Base-by-base conservation (phyloP, 2,113 vertebrate genomes). In the Psilopsiagon aymara region DNA sequence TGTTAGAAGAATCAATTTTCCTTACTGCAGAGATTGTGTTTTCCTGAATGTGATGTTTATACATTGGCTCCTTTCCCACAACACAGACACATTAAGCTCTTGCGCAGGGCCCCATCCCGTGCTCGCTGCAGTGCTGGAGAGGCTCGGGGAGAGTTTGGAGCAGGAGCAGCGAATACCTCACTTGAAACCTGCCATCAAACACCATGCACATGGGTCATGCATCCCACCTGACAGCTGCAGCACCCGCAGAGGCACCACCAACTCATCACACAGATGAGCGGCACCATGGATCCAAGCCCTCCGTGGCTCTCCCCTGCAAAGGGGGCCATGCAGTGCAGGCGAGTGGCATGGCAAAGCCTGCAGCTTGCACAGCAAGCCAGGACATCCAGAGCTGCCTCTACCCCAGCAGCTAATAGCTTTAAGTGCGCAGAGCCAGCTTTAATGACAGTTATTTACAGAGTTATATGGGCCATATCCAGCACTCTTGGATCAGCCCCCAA, bases 1-100 rank as follows among this genome's bases (percentile, higher is more conserved):
- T 28, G 39, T 81, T 86, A 28, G 77, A 49, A 90, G 93, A 92
- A 94, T 92, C 95, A 69, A 35, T 95, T 96, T 93, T 67, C 93
- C 91, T 55, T 41, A 4, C 52, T 66, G 94, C 88, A 31, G 95
- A 66, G 29, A 44, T 35, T 41, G 88, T 93, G 92, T 92, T 94
- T 87, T 87, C 75, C 92, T 41, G 69, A 60, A 77, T 63, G 76
- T 41, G 94, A 86, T 92, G 94, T 96, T 94, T 86, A 94, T 90
- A 64, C 37, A 0, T 33, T 88, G 82, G 95, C 89, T 86, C 55
- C 41, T 17, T 70, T 85, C 85, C 95, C 66, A 4, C 69, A 11
- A 53, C 64, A 52, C 82, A 84, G 67, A 43, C 57, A 75, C 88
- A 27, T 73, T 60, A 76, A 39, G 37, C 39, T 68, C 84, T 74